Evolutionary conservation across 2,113 vertebrate species (phyloP).

Genomic region (Apeltes quadracus): DNA sequence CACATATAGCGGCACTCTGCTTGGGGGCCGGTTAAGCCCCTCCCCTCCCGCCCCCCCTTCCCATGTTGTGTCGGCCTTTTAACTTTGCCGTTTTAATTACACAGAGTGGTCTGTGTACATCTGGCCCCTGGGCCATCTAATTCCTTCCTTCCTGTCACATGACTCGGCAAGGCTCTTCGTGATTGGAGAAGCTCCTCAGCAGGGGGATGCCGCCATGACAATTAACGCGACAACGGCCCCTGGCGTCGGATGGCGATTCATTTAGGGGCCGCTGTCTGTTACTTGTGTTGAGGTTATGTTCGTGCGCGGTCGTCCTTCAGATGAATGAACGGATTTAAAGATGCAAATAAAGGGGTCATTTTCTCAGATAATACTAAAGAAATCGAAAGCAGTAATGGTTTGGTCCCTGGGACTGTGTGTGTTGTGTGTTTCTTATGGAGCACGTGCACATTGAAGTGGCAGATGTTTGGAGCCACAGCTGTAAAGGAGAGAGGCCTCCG

Average conservation of each 20-base stretch:
- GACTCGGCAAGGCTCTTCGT: constrained; percentile 76
- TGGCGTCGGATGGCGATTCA: constrained; percentile 38
- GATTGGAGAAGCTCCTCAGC: constrained; percentile 87
- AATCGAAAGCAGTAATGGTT: constrained; percentile 17
- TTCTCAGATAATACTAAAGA: background rate
- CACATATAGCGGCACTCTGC: constrained; percentile 1
- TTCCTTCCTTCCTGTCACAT: constrained; percentile 81
- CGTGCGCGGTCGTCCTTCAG: background rate
- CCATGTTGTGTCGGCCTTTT: constrained; percentile 69
- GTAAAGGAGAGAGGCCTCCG: constrained; percentile 3
- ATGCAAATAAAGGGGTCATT: background rate
- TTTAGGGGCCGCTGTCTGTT: constrained; percentile 21
- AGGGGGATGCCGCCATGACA: constrained; percentile 80
- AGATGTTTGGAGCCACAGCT: constrained; percentile 33
- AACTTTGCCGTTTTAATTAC: constrained; percentile 73
- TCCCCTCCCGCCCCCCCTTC: background rate
- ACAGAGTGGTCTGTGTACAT: constrained; percentile 76
- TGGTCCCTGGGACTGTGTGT: background rate
- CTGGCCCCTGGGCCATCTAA: constrained; percentile 78
- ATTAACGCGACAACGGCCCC: constrained; percentile 78
- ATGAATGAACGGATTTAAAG: constrained; percentile 14
- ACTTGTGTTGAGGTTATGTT: constrained; percentile 10
- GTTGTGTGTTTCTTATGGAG: constrained; percentile 32
- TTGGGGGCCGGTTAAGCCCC: constrained; percentile 5
- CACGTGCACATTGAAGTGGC: constrained; percentile 58